A percentile compares a stretch with the other conserved stretches of the same genome.
phyloP scores from a whole-genome alignment of 1,140 invertebrate genomes.

The Pseudomyrmex flavicornis region DNA sequence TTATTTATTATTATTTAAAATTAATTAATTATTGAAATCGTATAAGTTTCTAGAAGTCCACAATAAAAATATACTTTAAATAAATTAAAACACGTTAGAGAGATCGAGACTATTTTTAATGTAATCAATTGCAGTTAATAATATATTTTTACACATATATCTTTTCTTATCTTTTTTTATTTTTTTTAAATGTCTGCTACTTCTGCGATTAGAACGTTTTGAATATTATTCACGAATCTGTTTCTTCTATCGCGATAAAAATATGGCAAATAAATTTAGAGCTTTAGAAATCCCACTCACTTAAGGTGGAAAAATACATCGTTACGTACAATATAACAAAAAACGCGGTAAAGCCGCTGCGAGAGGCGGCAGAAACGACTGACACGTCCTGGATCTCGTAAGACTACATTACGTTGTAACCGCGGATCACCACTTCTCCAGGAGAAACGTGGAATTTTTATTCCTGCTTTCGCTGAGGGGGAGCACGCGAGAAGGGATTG shows the following conservation, averaged over 20 bases:
- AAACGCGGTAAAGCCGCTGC: not conserved
- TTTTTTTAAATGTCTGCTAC: not conserved
- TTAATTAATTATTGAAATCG: too few relatives aligned
- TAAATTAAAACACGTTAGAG: too few relatives aligned
- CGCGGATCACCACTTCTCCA: slow-evolving; percentile 10
- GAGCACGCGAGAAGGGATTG: slow-evolving; percentile 18
- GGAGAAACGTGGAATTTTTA: slow-evolving; percentile 63
- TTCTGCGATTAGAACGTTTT: not conserved
- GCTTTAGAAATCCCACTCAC: not conserved
- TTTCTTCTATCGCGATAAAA: not conserved
- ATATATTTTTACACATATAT: too few relatives aligned
- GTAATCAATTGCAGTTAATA: too few relatives aligned
- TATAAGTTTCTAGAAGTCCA: too few relatives aligned
- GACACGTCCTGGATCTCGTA: slow-evolving; percentile 38
- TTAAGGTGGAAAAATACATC: not conserved
- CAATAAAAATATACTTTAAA: too few relatives aligned
- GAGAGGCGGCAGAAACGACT: slow-evolving; percentile 1
- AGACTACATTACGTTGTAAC: slow-evolving; percentile 49
- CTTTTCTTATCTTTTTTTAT: too few relatives aligned
- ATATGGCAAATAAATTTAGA: not conserved
- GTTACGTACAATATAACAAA: slow-evolving; percentile 29
- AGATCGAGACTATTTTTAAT: too few relatives aligned
- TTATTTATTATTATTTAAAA: too few relatives aligned
- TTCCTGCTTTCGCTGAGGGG: not conserved
- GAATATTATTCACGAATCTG: not conserved